Evolutionary conservation across 1,140 invertebrate species (phyloP), one percentile per base, ranked within the genome.

Genomic region (Drosophila kikkawai): DNA sequence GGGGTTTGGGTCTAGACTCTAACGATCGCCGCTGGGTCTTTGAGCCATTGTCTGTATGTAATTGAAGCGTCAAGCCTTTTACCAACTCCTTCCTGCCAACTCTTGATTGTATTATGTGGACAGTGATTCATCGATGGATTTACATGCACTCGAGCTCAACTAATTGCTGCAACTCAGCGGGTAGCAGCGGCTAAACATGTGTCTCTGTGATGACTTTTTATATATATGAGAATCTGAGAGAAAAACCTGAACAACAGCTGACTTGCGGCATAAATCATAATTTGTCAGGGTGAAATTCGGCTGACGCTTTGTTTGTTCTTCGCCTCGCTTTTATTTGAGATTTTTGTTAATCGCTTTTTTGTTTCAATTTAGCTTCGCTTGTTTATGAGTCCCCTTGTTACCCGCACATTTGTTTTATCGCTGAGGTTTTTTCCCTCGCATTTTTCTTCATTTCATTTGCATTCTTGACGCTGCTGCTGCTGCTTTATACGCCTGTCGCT

Each of bases 391-490:
- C n/a, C 17, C 15, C 12, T 53, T 55, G 13, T 56, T 29, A 1
- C 15, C 22, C 48, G 5, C 36, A 59, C 51, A 56, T 61, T 56
- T 59, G 66, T 64, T 68, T 71, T 80, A 71, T 71, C 59, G 58
- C 56, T 58, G 51, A 36, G 34, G 29, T 36, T 36, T 53, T 32
- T 9, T 76, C 39, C 37, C 17, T 81, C 69, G 70, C 75, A 79
- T 86, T 86, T 85, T 75, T 87, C 79, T 82, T 85, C 82, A 79
- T 85, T 85, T 85, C 78, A 86, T 85, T 86, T 85, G 82, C 82
- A 86, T 85, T 86, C 74, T 70, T 86, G 42, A 37, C 53, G 74
- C 51, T 82, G 41, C 56, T 69, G 44, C 44, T 13, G 17, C 51
- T 64, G 37, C 41, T 74, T 79, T 60, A 77, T 45, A 42, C 61